Percentiles rank a stretch among this genome's conserved stretches.
phyloP scores from a whole-genome alignment of 2,888 invertebrate genomes.

The Microctonus hyperodae region DNA sequence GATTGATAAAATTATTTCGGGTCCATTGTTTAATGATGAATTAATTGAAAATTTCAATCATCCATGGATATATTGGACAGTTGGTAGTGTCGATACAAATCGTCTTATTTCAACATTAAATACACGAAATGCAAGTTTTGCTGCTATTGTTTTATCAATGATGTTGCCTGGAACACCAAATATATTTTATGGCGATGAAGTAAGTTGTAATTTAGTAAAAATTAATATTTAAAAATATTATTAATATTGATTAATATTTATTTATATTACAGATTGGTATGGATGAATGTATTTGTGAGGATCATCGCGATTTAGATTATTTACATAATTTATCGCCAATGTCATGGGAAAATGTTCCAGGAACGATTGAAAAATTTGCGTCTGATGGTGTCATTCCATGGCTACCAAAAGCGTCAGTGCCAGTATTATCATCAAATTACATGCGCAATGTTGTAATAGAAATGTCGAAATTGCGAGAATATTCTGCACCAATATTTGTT shows the following conservation, averaged over 20 bases:
- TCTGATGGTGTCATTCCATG: constrained; percentile 69
- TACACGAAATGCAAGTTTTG: constrained; percentile 71
- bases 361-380: constrained; percentile 62
- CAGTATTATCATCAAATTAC: constrained; percentile 61
- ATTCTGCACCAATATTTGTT: constrained; percentile 77
- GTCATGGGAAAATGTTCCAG: constrained; percentile 67
- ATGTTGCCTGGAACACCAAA: constrained; percentile 87
- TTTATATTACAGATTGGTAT: constrained; percentile 53
- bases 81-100: constrained; percentile 71
- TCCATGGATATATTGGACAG: constrained; percentile 84
- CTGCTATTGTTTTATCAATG: constrained; percentile 76
- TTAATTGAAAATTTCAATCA: constrained; percentile 60
- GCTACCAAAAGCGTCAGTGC: constrained; percentile 67
- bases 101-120: constrained; percentile 67
- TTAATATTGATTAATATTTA: not conserved
- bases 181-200: constrained; percentile 92
- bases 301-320: constrained; percentile 61
- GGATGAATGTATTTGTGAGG: constrained; percentile 52
- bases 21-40: constrained; percentile 67
- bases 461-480: constrained; percentile 69
- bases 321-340: constrained; percentile 76
- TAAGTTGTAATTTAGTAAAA: constrained; percentile 64
- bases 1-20: constrained; percentile 67
- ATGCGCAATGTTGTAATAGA: constrained; percentile 66
- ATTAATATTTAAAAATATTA: not conserved